phyloP scores from a whole-genome alignment of 2,888 invertebrate species.

The Spisula subtruncata region DNA sequence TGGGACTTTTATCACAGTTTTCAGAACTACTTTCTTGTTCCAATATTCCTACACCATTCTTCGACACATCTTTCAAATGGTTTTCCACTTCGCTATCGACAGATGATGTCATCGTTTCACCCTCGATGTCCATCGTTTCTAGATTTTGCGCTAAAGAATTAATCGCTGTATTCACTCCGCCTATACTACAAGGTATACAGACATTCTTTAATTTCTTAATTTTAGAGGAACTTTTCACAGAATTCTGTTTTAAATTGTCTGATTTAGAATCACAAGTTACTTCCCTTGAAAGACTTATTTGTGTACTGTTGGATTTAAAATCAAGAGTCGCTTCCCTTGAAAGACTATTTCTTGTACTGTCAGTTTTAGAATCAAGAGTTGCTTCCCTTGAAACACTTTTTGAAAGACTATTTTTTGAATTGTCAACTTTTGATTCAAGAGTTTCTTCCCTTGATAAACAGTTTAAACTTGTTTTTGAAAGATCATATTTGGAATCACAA shows the following conservation, averaged over 20 bases:
- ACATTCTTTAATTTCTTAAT: conserved; percentile 35
- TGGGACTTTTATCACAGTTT: conserved; percentile 43
- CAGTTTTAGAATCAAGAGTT: conserved; percentile 8
- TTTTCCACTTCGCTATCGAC: conserved; percentile 63
- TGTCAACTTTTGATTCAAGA: not conserved
- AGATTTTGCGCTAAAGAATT: conserved; percentile 58
- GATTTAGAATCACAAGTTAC: not conserved
- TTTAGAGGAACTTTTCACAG: conserved; percentile 7
- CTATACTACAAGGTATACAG: conserved; percentile 64
- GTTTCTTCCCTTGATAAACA: conserved; percentile 52
- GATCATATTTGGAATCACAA: too few relatives aligned
- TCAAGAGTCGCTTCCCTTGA: conserved; percentile 23
- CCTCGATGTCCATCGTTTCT: conserved; percentile 68
- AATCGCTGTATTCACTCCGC: conserved; percentile 52
- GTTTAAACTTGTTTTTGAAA: conserved; percentile 32
- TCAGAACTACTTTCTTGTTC: conserved; percentile 7
- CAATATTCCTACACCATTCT: not conserved
- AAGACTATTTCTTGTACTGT: not conserved
- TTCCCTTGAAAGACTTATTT: too few relatives aligned
- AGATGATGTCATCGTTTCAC: conserved; percentile 48
- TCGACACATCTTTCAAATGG: conserved; percentile 49
- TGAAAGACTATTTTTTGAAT: not conserved
- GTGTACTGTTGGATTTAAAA: too few relatives aligned
- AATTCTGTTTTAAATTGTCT: not conserved
- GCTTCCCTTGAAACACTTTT: conserved; percentile 52